Base-by-base conservation (phyloP, 2,888 invertebrate genomes). In the Bellardia bayeri region DNA sequence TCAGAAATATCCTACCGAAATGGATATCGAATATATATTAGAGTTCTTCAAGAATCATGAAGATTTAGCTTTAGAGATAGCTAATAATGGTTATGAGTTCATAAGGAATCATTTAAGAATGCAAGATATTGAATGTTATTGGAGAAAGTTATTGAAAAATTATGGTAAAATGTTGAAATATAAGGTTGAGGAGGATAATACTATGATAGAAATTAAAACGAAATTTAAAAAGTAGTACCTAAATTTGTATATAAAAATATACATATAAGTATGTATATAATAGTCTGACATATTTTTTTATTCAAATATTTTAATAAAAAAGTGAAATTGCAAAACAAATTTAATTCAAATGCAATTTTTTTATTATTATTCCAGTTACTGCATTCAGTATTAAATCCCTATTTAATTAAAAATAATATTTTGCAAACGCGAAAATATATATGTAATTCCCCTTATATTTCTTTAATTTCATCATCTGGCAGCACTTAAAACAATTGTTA, bases 101-200 rank as follows among this genome's bases (percentile, higher is more conserved):
- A 96, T 99, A 90, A 96, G 96, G 96, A 95, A 97, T 80, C 96
- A 98, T 94, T 94, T 99, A 82, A 95, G 95, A 90, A 96, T 98
- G 94, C 95, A 96, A 80, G 97, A 98, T 93, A 95, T 99, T 0
- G 94, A 94, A 88, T 98, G 98, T 91, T 99, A 98, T 93, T 99
- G 99, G 99, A 95, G 94, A 89, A 95, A 95, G 89, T 94, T 99
- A 81, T 93, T 99, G 8, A 95, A 94, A 84, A 94, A 94, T 89
- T 99, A 98, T 93, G 94, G 96, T 2, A 96, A 96, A 91, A 94
- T 98, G 64, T 91, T 98, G 8, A 96, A 94, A 72, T 98, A 96
- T 92, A 94, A 95, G 88, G 95, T 97, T 9, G 92, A 93, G 40
- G 93, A 94, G 89, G 96, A 97, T 91, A 89, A 93, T n/a, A 93